phyloP scores from a whole-genome alignment of 92 coral and sea anemone species.

The Heliopora coerulea region DNA sequence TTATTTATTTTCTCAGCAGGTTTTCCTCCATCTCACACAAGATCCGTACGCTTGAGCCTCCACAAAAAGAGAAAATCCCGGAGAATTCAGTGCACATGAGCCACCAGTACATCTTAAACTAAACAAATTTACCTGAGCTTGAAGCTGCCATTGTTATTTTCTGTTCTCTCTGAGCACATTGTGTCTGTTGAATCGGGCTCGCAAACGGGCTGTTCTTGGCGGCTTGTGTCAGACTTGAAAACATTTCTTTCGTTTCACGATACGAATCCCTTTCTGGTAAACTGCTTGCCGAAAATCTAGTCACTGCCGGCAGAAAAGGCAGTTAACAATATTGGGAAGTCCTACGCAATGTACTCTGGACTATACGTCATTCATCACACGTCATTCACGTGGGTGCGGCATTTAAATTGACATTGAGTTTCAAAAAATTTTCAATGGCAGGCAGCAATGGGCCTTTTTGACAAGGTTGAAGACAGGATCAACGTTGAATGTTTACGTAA shows the following conservation, averaged over 20 bases:
- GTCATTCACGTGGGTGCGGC: background rate
- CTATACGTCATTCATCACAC: constrained; percentile 30
- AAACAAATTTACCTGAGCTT: constrained; percentile 64
- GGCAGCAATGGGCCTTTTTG: too few relatives aligned
- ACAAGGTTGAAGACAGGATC: too few relatives aligned
- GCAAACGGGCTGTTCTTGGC: constrained; percentile 88
- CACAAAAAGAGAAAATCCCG: too few relatives aligned
- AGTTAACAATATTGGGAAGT: background rate
- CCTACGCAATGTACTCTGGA: constrained; percentile 43
- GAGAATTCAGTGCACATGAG: too few relatives aligned
- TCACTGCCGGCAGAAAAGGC: background rate
- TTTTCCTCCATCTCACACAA: background rate
- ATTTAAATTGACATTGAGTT: too few relatives aligned
- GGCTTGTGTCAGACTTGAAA: constrained; percentile 78
- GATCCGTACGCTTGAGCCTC: too few relatives aligned
- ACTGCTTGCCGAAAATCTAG: background rate
- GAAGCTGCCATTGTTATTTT: constrained; percentile 75
- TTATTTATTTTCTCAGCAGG: background rate
- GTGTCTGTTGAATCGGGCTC: constrained; percentile 65
- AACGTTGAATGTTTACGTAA: too few relatives aligned
- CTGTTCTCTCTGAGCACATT: constrained; percentile 57
- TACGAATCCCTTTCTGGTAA: background rate
- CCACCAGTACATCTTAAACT: background rate
- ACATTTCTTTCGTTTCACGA: constrained; percentile 56
- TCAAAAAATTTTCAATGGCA: background rate